phyloP scores from a whole-genome alignment of 1,140 invertebrate species.

The Drosophila navojoa region DNA sequence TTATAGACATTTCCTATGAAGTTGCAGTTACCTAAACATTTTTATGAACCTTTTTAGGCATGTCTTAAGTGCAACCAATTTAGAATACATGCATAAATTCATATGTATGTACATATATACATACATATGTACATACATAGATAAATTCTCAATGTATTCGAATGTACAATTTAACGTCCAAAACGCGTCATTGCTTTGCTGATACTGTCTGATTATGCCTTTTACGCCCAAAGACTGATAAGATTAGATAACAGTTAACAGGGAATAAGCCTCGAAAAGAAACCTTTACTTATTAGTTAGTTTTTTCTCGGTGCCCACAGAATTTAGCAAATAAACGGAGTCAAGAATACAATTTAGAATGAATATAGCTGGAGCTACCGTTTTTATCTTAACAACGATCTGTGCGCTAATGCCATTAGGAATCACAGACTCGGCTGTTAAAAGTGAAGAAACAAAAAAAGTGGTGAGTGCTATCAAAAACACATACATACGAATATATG shows the following conservation, averaged over 20 bases:
- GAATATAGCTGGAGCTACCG: background rate
- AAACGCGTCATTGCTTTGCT: background rate
- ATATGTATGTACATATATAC: no score
- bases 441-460: slow-evolving; percentile 11
- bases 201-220: slow-evolving; percentile 6
- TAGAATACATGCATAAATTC: no score
- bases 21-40: no score
- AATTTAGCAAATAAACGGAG: background rate
- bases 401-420: background rate
- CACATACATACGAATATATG: no score
- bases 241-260: slow-evolving; percentile 41
- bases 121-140: no score
- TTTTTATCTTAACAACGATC: slow-evolving; percentile 4
- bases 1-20: no score
- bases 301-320: slow-evolving; percentile 7
- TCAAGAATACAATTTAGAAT: slow-evolving; percentile 2
- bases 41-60: no score
- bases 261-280: slow-evolving; percentile 16
- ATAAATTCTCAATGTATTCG: no score
- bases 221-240: slow-evolving; percentile 20
- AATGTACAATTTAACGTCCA: no score
- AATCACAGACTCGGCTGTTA: background rate
- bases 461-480: background rate
- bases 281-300: slow-evolving; percentile 38
- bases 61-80: no score